A percentile compares a stretch with the other conserved stretches of the same genome.
Evolutionary conservation across 2,797 vertebrate species (phyloP).

Genomic region (Lacerta viridis): DNA sequence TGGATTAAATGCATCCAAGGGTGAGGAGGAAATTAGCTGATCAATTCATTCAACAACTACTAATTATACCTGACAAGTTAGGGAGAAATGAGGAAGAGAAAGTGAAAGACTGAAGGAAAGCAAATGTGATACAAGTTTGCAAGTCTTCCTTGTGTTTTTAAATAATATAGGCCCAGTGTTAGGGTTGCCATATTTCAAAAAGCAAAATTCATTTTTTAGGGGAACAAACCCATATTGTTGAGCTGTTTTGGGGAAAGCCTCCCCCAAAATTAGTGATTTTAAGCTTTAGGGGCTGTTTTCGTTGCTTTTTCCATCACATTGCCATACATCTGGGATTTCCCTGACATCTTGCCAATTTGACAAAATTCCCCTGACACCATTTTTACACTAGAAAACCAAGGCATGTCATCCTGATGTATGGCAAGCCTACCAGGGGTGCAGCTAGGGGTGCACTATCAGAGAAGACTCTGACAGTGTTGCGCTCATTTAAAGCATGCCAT

Average conservation of each 20-base stretch:
- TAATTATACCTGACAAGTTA: slow-evolving; percentile 76
- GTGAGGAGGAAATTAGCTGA: slow-evolving; percentile 75
- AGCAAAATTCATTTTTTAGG: no score
- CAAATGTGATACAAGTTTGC: slow-evolving; percentile 34
- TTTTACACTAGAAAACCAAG: no score
- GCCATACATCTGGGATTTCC: no score
- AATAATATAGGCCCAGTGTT: background rate
- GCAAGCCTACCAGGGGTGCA: background rate
- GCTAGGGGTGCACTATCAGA: background rate
- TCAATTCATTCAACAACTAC: slow-evolving; percentile 76
- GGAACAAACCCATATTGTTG: no score
- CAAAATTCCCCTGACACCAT: no score
- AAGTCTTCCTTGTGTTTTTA: slow-evolving; percentile 39
- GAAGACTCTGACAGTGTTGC: slow-evolving; percentile 14
- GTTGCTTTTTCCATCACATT: no score
- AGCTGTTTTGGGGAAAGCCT: no score
- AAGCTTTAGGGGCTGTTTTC: no score
- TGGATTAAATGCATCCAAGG: slow-evolving; percentile 74
- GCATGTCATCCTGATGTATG: no score
- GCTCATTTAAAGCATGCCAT: background rate
- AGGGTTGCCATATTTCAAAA: no score
- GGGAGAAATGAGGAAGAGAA: slow-evolving; percentile 56
- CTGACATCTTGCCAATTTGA: no score
- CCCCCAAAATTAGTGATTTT: no score
- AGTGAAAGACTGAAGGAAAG: slow-evolving; percentile 52